These are phyloP conservation scores for Drosophila repleta DNA, from an alignment of 1,140 invertebrate genomes.

Conservation along the genomic window DNA sequence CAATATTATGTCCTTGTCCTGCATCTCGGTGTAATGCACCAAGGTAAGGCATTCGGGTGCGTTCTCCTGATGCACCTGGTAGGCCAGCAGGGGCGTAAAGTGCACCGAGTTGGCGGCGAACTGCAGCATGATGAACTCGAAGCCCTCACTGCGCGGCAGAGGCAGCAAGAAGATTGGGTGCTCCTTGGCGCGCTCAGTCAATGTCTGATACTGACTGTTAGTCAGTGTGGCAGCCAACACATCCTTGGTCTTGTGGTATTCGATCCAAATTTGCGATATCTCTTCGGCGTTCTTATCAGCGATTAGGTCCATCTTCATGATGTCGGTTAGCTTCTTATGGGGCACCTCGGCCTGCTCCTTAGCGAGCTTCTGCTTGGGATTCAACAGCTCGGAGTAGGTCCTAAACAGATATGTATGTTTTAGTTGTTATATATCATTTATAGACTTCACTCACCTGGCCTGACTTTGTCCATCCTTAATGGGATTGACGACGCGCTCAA, in stretches of 20 bases:
- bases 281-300: slow-evolving; percentile 89
- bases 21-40: slow-evolving; percentile 92
- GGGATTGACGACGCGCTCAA: slow-evolving; percentile 85
- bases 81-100: slow-evolving; percentile 94
- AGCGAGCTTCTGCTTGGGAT: slow-evolving; percentile 84
- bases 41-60: slow-evolving; percentile 94
- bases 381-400: slow-evolving; percentile 83
- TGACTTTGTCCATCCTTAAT: slow-evolving; percentile 84
- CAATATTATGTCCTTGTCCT: slow-evolving; percentile 91
- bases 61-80: slow-evolving; percentile 95
- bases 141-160: slow-evolving; percentile 92
- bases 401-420: slow-evolving; percentile 8
- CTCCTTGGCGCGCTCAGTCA: slow-evolving; percentile 86
- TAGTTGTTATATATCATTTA: background rate
- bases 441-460: slow-evolving; percentile 45
- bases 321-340: slow-evolving; percentile 87
- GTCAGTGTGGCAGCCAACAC: slow-evolving; percentile 89
- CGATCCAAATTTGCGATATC: slow-evolving; percentile 91
- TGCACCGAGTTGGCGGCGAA: slow-evolving; percentile 90
- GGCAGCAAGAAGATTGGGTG: slow-evolving; percentile 92
- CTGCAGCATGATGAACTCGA: slow-evolving; percentile 94
- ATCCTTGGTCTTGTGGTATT: slow-evolving; percentile 92
- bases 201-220: slow-evolving; percentile 85
- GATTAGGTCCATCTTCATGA: slow-evolving; percentile 93
- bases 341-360: slow-evolving; percentile 64